A percentile compares a stretch with the other conserved stretches of the same genome.
phyloP scores from a whole-genome alignment of 1,140 invertebrate genomes.

The Bombus cullumanus region DNA sequence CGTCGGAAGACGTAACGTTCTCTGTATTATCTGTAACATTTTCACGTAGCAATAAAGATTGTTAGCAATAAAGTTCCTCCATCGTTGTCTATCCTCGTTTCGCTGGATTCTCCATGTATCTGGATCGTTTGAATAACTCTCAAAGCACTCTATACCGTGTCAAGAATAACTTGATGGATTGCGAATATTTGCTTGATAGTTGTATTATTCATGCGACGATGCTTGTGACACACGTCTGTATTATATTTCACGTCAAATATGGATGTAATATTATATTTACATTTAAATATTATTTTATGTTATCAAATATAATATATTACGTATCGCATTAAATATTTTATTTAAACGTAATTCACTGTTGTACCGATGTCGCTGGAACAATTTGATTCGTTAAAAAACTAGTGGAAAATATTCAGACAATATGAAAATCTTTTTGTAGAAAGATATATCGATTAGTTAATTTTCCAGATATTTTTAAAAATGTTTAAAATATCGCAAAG shows the following conservation, averaged over 20 bases:
- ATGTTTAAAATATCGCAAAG: not conserved
- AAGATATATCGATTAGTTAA: not conserved
- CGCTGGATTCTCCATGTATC: not conserved
- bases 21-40: not conserved
- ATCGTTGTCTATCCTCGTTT: not conserved
- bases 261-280: not conserved
- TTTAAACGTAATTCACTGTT: not conserved
- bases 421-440: not conserved
- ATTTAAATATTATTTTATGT: not conserved
- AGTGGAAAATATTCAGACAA: not conserved
- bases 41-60: conserved; percentile 6
- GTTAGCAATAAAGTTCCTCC: not conserved
- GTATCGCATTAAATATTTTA: not conserved
- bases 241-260: not conserved
- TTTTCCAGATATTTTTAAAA: not conserved
- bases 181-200: not conserved
- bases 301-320: not conserved
- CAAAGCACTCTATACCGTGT: not conserved
- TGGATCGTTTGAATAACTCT: not conserved
- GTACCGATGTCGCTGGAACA: not conserved
- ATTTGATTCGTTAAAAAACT: not conserved
- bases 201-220: too few relatives aligned
- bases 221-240: not conserved
- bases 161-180: not conserved
- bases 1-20: not conserved